phyloP scores from a whole-genome alignment of 2,797 vertebrate species.

The Centropyge bicolor region DNA sequence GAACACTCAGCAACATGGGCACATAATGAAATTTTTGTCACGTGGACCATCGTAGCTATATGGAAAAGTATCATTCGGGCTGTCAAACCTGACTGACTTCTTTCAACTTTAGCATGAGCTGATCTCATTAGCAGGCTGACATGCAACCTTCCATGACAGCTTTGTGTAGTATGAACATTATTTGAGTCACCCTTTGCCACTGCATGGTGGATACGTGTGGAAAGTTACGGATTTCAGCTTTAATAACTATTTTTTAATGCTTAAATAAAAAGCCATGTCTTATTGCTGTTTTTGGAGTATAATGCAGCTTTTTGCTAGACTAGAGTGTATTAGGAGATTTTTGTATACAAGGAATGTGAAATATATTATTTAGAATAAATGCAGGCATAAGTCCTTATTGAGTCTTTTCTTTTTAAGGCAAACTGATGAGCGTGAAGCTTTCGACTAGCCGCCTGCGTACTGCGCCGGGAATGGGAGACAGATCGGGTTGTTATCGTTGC shows the following conservation, averaged over 20 bases:
- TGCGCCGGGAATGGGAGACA: slow-evolving; percentile 97
- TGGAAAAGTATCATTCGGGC: background rate
- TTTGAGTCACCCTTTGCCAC: background rate
- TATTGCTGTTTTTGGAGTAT: background rate
- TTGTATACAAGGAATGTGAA: slow-evolving; percentile 61
- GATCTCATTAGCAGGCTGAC: background rate
- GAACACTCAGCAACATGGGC: background rate
- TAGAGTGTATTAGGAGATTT: slow-evolving; percentile 4
- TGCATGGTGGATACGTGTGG: background rate
- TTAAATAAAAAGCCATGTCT: slow-evolving; percentile 27
- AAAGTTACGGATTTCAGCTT: slow-evolving; percentile 78
- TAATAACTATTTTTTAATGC: slow-evolving; percentile 41
- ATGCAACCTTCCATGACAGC: background rate
- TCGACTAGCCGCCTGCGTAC: slow-evolving; percentile 97
- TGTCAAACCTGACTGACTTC: background rate
- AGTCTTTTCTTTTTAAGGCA: slow-evolving; percentile 94
- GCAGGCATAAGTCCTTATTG: slow-evolving; percentile 84
- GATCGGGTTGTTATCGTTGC: slow-evolving; percentile 98
- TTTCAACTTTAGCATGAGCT: background rate
- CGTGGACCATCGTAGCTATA: background rate
- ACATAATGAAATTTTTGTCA: background rate
- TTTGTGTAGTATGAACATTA: background rate
- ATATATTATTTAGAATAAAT: slow-evolving; percentile 51
- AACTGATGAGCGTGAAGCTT: slow-evolving; percentile 98
- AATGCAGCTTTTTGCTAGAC: slow-evolving; percentile 21